phyloP scores from a whole-genome alignment of 2,113 vertebrate genomes.

The Castor canadensis region DNA sequence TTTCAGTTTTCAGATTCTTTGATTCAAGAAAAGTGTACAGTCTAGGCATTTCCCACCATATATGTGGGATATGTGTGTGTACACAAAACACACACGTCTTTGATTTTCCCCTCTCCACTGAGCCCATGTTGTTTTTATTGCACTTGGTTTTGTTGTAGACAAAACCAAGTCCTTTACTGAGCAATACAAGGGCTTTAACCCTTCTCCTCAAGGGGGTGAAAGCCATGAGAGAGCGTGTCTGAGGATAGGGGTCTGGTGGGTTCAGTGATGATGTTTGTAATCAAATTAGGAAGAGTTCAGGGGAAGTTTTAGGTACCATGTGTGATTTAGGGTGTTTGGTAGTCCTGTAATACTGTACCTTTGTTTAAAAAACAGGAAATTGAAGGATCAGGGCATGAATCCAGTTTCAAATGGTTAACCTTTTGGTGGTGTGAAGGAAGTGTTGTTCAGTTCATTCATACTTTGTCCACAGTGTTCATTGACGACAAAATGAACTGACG shows the following conservation, averaged over 20 bases:
- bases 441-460: background rate
- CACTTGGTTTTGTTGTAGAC: background rate
- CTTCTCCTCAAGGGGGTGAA: background rate
- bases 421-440: background rate
- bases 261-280: background rate
- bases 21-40: background rate
- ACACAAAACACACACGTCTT: background rate
- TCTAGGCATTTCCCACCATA: background rate
- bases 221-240: background rate
- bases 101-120: background rate
- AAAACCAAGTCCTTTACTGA: background rate
- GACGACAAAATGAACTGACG: background rate
- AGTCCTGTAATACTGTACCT: too few relatives aligned
- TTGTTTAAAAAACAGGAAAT: background rate
- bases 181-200: background rate
- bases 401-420: background rate
- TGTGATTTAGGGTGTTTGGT: background rate
- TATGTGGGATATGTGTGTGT: background rate
- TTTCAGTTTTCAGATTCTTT: background rate
- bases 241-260: background rate
- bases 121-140: background rate
- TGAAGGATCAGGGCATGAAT: background rate
- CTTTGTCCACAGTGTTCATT: too few relatives aligned
- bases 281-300: background rate
- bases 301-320: background rate